Percentiles rank a stretch among this genome's conserved stretches.
Evolutionary conservation across 2,888 invertebrate species (phyloP).

Genomic region (Actias luna): DNA sequence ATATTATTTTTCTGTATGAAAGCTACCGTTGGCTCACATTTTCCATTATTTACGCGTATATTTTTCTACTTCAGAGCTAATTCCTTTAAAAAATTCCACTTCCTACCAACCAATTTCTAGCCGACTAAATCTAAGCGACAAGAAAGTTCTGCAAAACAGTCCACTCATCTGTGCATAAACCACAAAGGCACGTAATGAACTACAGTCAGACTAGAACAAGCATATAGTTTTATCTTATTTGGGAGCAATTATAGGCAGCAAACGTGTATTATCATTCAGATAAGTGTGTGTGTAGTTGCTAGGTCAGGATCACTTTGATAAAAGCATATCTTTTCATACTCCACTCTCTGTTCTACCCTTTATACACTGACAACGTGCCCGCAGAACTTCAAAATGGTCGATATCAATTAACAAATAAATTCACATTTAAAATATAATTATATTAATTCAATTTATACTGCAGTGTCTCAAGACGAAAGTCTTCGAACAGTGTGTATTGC

Average conservation of each 20-base stretch:
- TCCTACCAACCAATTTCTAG: constrained; percentile 85
- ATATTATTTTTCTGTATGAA: too few relatives aligned
- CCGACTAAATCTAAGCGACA: constrained; percentile 59
- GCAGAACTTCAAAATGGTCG: too few relatives aligned
- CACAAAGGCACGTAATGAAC: constrained; percentile 20
- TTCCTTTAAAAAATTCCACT: constrained; percentile 96
- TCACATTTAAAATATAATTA: too few relatives aligned
- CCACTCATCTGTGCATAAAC: constrained; percentile 59
- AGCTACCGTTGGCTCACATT: constrained; percentile 97
- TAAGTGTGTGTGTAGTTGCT: constrained; percentile 60
- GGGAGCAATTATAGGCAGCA: constrained; percentile 66
- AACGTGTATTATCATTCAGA: constrained; percentile 57
- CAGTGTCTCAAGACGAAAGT: too few relatives aligned
- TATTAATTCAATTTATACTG: too few relatives aligned
- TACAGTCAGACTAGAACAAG: constrained; percentile 34
- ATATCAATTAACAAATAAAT: too few relatives aligned
- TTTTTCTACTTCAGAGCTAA: constrained; percentile 92
- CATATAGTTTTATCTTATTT: constrained; percentile 64
- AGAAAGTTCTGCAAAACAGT: constrained; percentile 54
- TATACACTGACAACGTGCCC: too few relatives aligned
- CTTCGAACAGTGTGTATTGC: too few relatives aligned
- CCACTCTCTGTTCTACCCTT: too few relatives aligned
- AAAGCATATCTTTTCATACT: too few relatives aligned
- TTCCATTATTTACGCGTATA: constrained; percentile 94
- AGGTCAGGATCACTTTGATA: constrained; percentile 51